Base-by-base conservation (phyloP, 2,113 vertebrate species). In the Phalacrocorax pelagicus region DNA sequence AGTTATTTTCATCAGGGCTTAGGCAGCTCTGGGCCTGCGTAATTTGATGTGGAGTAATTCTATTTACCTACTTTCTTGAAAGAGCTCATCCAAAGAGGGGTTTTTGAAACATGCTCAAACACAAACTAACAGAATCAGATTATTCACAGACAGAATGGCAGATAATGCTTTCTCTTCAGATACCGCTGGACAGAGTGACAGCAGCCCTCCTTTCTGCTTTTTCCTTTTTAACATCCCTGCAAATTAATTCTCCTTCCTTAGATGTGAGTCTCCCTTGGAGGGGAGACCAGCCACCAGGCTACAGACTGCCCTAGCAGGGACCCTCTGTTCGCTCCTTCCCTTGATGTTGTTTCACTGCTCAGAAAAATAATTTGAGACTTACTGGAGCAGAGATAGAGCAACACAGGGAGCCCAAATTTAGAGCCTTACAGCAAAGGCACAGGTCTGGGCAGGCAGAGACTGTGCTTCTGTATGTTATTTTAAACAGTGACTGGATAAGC, bases 291-390 rank as follows among this genome's bases (percentile, higher is more conserved):
- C 55, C 55, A 79, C 23, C 29, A 89, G 55, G 42, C 72, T 91
- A 59, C 61, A 81, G 51, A 61, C 65, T 74, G 77, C 47, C 34
- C 59, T 44, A 52, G 38, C 51, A 89, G 65, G 40, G 36, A 65
- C 21, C 2, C 20, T 92, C 49, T 95, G 24, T 11, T 10, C 2
- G 3, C 19, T 90, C 40, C 40, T 91, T 92, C 52, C 20, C 34
- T 85, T 90, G 19, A 86, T 82, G 51, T 66, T 81, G 49, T 65
- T 85, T 69, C 49, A 54, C 36, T 77, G 29, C 42, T 88, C 58
- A 92, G 46, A 94, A 95, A 90, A 94, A 54, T 59, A 87, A 96
- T 79, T 69, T 92, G 52, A 81, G 40, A 52, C 34, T 91, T 23
- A 44, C 26, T 49, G 27, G 18, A 30, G 29, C 42, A 84, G 83